Percentiles rank a stretch among this genome's conserved stretches.
Conservation (phyloP, 1,140 invertebrate species). For the Platorchestia sp. region DNA sequence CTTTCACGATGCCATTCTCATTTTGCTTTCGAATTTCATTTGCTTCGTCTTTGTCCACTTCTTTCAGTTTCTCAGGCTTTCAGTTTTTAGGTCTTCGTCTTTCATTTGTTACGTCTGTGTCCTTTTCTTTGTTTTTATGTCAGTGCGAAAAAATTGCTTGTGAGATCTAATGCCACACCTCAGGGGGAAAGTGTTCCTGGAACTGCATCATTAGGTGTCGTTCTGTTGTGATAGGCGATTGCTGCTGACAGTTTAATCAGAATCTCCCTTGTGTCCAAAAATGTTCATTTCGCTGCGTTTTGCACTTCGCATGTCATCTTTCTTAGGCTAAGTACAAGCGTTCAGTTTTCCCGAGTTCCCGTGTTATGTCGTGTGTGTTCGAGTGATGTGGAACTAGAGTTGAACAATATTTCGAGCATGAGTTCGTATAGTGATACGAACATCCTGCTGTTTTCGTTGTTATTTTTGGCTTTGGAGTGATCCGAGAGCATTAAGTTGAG, state of each 20-base stretch:
- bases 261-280: neutral
- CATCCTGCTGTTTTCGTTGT: no score
- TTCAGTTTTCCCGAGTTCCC: neutral
- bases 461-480: neutral
- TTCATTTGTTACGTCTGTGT: no score
- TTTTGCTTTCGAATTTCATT: no score
- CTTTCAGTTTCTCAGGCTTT: no score
- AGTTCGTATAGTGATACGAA: no score
- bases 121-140: neutral
- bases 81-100: no score
- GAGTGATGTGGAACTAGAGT: no score
- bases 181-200: neutral
- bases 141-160: neutral
- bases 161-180: neutral
- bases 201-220: neutral
- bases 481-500: neutral
- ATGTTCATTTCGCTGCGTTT: neutral
- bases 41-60: no score
- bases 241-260: neutral
- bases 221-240: neutral
- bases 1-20: no score
- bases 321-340: neutral
- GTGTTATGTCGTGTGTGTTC: neutral
- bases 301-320: neutral
- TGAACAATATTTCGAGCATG: no score